Percentiles rank a stretch among this genome's conserved stretches.
Evolutionary conservation across 2,797 vertebrate species (phyloP).

Genomic region (Sciaenops ocellatus): DNA sequence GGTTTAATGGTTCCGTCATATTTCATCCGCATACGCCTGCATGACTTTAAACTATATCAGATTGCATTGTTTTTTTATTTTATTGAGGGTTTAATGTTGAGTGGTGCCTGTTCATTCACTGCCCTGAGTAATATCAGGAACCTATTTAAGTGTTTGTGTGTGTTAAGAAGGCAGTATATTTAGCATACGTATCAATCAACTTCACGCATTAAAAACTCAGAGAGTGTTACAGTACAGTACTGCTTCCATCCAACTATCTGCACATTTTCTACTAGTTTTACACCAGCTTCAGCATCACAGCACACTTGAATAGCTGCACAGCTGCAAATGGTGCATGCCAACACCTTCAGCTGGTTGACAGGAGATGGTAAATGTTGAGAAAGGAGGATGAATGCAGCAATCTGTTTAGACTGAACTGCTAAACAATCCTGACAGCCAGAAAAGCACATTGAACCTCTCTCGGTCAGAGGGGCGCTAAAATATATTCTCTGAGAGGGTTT

Average conservation of each 20-base stretch:
- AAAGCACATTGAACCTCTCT: conserved; percentile 40
- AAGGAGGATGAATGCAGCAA: conserved; percentile 30
- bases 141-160: not conserved
- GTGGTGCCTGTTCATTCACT: conserved; percentile 1
- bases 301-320: conserved; percentile 20
- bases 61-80: conserved; percentile 5
- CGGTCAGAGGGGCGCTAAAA: conserved; percentile 22
- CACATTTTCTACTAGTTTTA: not conserved
- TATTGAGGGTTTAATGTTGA: conserved; percentile 11
- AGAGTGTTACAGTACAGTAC: not conserved
- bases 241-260: not conserved
- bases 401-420: conserved; percentile 49
- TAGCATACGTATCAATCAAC: not conserved
- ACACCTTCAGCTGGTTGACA: conserved; percentile 51
- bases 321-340: conserved; percentile 38
- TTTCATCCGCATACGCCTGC: conserved; percentile 25
- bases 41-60: conserved; percentile 9
- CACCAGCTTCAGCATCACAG: conserved; percentile 18
- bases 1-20: conserved; percentile 34
- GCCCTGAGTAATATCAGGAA: not conserved
- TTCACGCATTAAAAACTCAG: not conserved
- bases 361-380: conserved; percentile 53
- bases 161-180: not conserved
- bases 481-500: conserved; percentile 29
- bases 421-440: conserved; percentile 54